phyloP scores from a whole-genome alignment of 2,888 invertebrate species.

The Cerastis rubricosa region DNA sequence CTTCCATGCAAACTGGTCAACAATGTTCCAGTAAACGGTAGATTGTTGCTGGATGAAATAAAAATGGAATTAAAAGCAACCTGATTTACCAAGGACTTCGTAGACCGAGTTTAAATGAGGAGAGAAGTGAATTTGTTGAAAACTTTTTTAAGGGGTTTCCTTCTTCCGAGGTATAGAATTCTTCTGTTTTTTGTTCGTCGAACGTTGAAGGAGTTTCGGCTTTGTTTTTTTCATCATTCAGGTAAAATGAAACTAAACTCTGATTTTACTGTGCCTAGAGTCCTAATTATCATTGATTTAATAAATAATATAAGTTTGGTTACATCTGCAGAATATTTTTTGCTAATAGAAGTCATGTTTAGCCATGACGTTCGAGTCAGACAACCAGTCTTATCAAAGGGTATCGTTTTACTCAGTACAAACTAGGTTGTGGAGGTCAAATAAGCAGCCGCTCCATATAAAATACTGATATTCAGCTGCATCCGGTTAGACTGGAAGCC shows the following conservation, averaged over 20 bases:
- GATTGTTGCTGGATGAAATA: constrained; percentile 50
- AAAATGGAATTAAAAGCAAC: constrained; percentile 60
- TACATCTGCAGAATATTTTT: too few species aligned
- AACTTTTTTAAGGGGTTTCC: constrained; percentile 43
- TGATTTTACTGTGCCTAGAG: too few species aligned
- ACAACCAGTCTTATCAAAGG: too few species aligned
- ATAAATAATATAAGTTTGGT: too few species aligned
- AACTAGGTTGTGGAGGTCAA: too few species aligned
- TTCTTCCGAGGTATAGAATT: constrained; percentile 21
- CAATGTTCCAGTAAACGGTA: constrained; percentile 51
- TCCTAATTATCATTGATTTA: too few species aligned
- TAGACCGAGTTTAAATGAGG: constrained; percentile 52
- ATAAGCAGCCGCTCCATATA: too few species aligned
- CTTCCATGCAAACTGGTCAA: constrained; percentile 59
- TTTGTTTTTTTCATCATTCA: constrained; percentile 13
- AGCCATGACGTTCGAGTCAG: too few species aligned
- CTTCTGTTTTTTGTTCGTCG: constrained; percentile 14
- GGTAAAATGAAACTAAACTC: neutral
- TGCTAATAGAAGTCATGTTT: too few species aligned
- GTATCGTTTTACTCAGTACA: too few species aligned
- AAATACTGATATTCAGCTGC: too few species aligned
- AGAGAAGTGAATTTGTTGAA: constrained; percentile 51
- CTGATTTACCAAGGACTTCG: constrained; percentile 51
- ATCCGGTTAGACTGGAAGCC: too few species aligned
- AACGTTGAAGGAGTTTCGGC: constrained; percentile 8